These are phyloP conservation scores for Camelus bactrianus DNA, from an alignment of 2,113 vertebrate species.

Conservation along the genomic window DNA sequence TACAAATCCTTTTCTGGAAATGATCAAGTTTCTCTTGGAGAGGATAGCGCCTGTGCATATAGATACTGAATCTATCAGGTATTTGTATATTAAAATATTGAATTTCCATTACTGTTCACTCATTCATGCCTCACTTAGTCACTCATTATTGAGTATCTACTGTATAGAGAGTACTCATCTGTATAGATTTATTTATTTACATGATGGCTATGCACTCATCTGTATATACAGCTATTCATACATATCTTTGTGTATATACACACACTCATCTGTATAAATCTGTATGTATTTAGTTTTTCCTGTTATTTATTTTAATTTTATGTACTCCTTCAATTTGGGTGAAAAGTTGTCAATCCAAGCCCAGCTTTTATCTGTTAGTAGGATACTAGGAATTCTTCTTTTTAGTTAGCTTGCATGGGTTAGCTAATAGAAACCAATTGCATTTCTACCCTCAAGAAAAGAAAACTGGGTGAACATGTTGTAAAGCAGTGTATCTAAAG, in stretches of 20 bases:
- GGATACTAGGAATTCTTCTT: not conserved
- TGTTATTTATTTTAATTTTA: slow-evolving; percentile 30
- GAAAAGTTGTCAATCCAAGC: not conserved
- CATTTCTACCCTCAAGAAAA: not conserved
- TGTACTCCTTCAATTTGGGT: not conserved
- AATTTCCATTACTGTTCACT: not conserved
- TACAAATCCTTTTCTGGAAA: slow-evolving; percentile 94
- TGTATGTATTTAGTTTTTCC: slow-evolving; percentile 14
- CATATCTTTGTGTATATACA: not conserved
- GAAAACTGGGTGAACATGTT: slow-evolving; percentile 6
- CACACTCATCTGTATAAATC: not conserved
- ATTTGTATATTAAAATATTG: slow-evolving; percentile 61
- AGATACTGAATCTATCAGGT: slow-evolving; percentile 93
- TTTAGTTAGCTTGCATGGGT: not conserved
- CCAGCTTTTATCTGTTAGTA: not conserved
- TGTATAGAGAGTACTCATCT: not conserved
- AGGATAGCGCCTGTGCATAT: slow-evolving; percentile 93
- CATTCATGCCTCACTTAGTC: not conserved
- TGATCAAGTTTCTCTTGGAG: slow-evolving; percentile 95
- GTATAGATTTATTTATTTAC: not conserved
- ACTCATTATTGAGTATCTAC: not conserved
- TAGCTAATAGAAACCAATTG: not conserved
- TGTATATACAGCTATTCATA: not conserved
- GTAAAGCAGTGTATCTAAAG: not conserved
- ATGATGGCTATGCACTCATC: too few species aligned